Evolutionary conservation across 2,888 invertebrate genomes (phyloP), one percentile per base, ranked within the genome.

Genomic region (Dexiosoma caninum): DNA sequence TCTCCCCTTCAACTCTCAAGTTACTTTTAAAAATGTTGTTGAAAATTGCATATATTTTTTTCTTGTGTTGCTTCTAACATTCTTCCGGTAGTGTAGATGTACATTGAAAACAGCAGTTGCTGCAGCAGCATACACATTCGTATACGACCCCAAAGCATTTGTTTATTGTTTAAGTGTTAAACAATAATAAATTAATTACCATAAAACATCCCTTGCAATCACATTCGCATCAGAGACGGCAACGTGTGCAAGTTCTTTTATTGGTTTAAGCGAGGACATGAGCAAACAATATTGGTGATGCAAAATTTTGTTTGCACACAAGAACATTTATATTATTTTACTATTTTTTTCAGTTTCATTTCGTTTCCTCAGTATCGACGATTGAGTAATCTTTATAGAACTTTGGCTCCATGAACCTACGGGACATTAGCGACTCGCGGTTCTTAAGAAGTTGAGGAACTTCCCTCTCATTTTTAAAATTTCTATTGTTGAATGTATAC

Each of bases 121-220:
- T 46, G 7, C 64, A 64, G 7, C 46, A 60, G 69, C 42, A 55
- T n/a, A n/a, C n/a, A n/a, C n/a, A n/a, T n/a, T n/a, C n/a, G 59
- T 14, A 40, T n/a, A 64, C 70, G 66, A 42, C 72, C 75, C 51
- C 53, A 55, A 59, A 59, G 60, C 60, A 70, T 72, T 78, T 75
- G 67, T 57, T 67, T 78, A 62, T 66, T 75, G 64, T 83, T 85
- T 85, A 87, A 88, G 86, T 88, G 87, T 86, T 86, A 86, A 87
- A 86, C 87, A 87, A 88, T 87, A 88, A 88, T 87, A 87, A 88
- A 88, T 88, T 88, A 88, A 88, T 88, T 88, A 85, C 86, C 84
- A 80, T 79, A 76, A 82, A 85, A 82, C 81, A 83, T 78, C 80
- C 71, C 66, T 46, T 27, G 55, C 53, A 55, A 32, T 51, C 2